A percentile compares a stretch with the other conserved stretches of the same genome.
Evolutionary conservation across 23 tunicate genomes (phyloP).

Genomic region (Oikopleura albicans): DNA sequence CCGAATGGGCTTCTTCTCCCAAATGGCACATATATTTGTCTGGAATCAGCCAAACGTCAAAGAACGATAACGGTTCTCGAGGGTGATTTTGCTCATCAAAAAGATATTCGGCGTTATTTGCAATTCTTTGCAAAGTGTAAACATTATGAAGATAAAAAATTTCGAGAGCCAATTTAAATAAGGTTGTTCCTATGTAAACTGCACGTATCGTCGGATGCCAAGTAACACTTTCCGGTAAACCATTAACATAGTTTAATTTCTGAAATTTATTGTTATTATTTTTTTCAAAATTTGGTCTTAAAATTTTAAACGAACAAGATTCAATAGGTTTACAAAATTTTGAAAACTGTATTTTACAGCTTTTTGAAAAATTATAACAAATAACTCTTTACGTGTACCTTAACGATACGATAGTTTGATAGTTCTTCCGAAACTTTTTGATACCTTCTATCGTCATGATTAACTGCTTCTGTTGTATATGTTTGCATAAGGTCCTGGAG

Average conservation of each 20-base stretch:
- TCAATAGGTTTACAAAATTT: too few species aligned
- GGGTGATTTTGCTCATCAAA: not conserved
- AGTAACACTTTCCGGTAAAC: not conserved
- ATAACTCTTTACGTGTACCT: too few species aligned
- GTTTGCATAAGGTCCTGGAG: too few species aligned
- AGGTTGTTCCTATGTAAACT: not conserved
- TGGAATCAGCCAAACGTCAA: conserved; percentile 7
- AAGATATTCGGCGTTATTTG: not conserved
- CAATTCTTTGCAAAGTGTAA: not conserved
- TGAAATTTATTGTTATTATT: too few species aligned
- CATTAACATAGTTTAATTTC: not conserved
- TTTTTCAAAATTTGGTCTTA: too few species aligned
- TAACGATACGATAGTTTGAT: too few species aligned
- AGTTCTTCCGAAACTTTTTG: too few species aligned
- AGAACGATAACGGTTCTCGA: not conserved
- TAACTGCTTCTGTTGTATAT: too few species aligned
- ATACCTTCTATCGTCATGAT: too few species aligned
- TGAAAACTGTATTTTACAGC: too few species aligned
- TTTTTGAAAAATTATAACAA: too few species aligned
- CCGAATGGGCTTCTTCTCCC: not conserved
- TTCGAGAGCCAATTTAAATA: not conserved
- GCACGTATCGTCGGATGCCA: not conserved
- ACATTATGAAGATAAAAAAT: not conserved
- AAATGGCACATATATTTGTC: not conserved
- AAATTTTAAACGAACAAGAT: too few species aligned